phyloP scores from a whole-genome alignment of 92 coral and sea anemone genomes.

The Meandrina meandrites region DNA sequence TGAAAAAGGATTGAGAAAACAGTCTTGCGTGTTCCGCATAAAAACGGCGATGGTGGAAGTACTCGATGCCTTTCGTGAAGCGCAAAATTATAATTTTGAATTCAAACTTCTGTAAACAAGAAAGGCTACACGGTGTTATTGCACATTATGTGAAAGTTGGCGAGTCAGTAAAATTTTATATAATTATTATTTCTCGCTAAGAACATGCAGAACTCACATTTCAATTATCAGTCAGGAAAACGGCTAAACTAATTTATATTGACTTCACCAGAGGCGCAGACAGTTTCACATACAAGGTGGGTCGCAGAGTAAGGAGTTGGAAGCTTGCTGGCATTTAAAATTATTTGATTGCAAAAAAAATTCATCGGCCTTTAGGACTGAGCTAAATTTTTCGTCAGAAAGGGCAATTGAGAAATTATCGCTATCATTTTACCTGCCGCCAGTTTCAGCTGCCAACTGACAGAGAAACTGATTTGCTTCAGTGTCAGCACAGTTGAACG shows the following conservation, averaged over 20 bases:
- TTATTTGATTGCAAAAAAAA: background rate
- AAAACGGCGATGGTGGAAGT: no score
- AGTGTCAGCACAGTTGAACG: slow-evolving; percentile 97
- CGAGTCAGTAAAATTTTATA: background rate
- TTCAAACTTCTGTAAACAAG: no score
- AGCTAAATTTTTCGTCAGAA: no score
- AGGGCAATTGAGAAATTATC: no score
- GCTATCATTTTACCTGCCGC: slow-evolving; percentile 70
- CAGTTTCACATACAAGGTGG: background rate
- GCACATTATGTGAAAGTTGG: background rate
- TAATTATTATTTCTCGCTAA: background rate
- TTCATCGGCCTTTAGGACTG: background rate
- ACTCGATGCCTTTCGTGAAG: no score
- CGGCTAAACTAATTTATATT: background rate
- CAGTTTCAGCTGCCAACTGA: slow-evolving; percentile 87
- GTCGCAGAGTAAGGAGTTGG: background rate
- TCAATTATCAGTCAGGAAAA: background rate
- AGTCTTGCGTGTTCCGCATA: no score
- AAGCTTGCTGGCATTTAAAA: background rate
- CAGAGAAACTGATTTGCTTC: slow-evolving; percentile 96
- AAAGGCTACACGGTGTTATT: no score
- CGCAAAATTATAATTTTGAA: background rate
- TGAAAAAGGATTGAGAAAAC: background rate
- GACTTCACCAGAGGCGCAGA: background rate
- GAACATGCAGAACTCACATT: background rate